These are phyloP conservation scores for Pipistrellus pygmaeus DNA, from an alignment of 2,797 vertebrate genomes.

Conservation along the genomic window DNA sequence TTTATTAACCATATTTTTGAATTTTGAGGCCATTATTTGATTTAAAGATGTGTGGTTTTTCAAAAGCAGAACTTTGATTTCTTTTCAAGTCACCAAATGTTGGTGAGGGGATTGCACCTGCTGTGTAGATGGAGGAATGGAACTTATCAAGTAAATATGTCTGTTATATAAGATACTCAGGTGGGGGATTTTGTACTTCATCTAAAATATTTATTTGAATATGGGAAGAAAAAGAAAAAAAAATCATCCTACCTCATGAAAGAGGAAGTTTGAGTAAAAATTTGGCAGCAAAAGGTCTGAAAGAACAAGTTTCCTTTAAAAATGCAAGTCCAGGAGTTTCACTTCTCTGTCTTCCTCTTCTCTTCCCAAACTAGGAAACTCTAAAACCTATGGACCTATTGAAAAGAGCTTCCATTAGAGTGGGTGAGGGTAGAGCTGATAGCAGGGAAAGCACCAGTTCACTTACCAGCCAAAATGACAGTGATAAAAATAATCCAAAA, in stretches of 20 bases:
- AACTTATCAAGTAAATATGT: background rate
- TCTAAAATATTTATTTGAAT: background rate
- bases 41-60: background rate
- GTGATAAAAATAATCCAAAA: background rate
- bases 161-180: background rate
- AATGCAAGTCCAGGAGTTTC: conserved; percentile 66
- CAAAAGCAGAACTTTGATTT: background rate
- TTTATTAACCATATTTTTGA: background rate
- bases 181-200: conserved; percentile 26
- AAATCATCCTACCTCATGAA: background rate
- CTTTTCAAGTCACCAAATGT: background rate
- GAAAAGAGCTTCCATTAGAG: background rate
- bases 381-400: background rate
- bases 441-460: background rate
- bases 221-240: background rate
- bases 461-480: background rate
- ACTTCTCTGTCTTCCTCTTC: conserved; percentile 59
- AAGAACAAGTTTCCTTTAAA: conserved; percentile 53
- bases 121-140: background rate
- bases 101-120: background rate
- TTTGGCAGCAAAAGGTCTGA: conserved; percentile 6
- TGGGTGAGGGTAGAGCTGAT: background rate
- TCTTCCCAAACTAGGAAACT: conserved; percentile 36
- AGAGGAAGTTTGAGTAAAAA: conserved; percentile 59
- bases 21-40: conserved; percentile 10